These are phyloP conservation scores for Drosophila villosipedis DNA, from an alignment of 2,888 invertebrate species.

Conservation along the genomic window DNA sequence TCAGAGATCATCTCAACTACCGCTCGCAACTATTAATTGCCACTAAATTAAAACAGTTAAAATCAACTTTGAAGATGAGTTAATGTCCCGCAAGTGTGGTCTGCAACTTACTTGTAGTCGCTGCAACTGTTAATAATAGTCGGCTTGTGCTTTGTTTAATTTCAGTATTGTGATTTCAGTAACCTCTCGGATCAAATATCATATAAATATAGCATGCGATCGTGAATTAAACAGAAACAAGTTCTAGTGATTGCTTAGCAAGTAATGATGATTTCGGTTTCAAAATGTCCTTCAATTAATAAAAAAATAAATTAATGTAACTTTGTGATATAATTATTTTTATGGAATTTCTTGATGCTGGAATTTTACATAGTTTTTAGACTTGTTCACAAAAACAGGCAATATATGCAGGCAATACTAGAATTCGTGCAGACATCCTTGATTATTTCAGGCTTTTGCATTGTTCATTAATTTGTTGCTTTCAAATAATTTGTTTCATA, in stretches of 20 bases:
- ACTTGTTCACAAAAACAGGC: too few species aligned
- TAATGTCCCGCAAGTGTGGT: slow-evolving; percentile 16
- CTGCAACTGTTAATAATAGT: slow-evolving; percentile 23
- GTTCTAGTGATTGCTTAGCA: slow-evolving; percentile 1
- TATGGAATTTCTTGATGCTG: background rate
- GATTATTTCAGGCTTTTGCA: background rate
- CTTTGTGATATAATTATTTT: background rate
- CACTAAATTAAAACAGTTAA: slow-evolving; percentile 58
- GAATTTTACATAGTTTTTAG: background rate
- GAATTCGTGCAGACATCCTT: background rate
- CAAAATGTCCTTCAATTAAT: background rate
- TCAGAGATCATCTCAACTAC: slow-evolving; percentile 35
- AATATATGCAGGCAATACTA: background rate
- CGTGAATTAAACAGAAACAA: background rate
- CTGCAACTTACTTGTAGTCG: background rate
- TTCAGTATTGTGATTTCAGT: background rate
- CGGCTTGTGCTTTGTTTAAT: background rate
- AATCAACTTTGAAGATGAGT: slow-evolving; percentile 42
- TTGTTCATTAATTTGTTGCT: too few species aligned
- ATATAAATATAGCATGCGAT: background rate
- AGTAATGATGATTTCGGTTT: background rate
- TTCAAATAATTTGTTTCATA: background rate
- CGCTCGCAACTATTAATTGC: slow-evolving; percentile 39
- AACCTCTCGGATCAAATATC: slow-evolving; percentile 5
- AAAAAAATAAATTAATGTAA: background rate